Conservation (phyloP, 2,797 vertebrate genomes). For the Rhinogobio ventralis region DNA sequence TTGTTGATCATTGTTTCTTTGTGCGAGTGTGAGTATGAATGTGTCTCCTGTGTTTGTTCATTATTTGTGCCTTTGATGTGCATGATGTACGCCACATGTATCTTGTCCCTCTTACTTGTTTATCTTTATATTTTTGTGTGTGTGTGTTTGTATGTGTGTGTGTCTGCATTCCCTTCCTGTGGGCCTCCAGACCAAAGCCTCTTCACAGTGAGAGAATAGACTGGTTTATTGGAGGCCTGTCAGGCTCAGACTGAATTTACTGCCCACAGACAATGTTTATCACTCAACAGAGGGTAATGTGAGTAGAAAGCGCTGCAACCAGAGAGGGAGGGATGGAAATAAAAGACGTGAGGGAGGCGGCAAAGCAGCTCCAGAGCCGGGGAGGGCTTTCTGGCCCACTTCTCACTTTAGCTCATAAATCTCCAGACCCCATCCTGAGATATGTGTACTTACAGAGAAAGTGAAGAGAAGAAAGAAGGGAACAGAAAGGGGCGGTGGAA, state of each 20-base stretch:
- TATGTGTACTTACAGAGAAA: slow-evolving; percentile 43
- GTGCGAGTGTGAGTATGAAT: slow-evolving; percentile 14
- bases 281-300: slow-evolving; percentile 61
- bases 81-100: slow-evolving; percentile 39
- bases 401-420: slow-evolving; percentile 55
- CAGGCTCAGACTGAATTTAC: slow-evolving; percentile 62
- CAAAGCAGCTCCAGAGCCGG: slow-evolving; percentile 38
- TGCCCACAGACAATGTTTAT: slow-evolving; percentile 65
- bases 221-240: slow-evolving; percentile 61
- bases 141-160: slow-evolving; percentile 37
- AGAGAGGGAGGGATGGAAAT: slow-evolving; percentile 36
- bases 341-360: slow-evolving; percentile 43
- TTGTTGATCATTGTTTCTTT: slow-evolving; percentile 32
- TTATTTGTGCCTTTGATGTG: slow-evolving; percentile 11
- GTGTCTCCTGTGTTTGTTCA: slow-evolving; percentile 35
- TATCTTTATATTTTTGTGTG: slow-evolving; percentile 15
- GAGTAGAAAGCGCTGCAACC: slow-evolving; percentile 44
- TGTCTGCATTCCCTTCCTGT: slow-evolving; percentile 79
- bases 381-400: slow-evolving; percentile 53
- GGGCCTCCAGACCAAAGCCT: slow-evolving; percentile 72
- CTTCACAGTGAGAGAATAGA: slow-evolving; percentile 59
- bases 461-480: slow-evolving; percentile 34
- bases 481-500: neutral
- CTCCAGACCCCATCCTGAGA: slow-evolving; percentile 47
- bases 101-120: slow-evolving; percentile 37